Evolutionary conservation across 1,140 invertebrate genomes (phyloP), one percentile per base, ranked within the genome.

Genomic region (Idris sp.): DNA sequence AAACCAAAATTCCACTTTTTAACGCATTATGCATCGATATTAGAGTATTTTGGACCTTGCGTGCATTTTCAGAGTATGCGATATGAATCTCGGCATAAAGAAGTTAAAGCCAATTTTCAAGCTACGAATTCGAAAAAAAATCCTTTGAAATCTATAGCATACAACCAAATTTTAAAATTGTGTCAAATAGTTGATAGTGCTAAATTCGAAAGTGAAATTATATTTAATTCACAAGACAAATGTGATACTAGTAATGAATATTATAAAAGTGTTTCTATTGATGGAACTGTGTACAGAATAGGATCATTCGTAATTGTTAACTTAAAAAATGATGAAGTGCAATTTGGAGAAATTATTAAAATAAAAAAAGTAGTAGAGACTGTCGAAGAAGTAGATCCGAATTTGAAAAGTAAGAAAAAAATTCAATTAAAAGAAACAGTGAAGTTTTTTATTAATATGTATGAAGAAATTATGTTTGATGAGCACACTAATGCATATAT

Each of bases 1-100:
- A 72, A 72, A 48, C 58, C 68, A 5, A 71, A 65, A 49, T 48
- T 62, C 14, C 58, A 62, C 14, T 31, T 62, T 14, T 40, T 62
- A 30, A 40, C 28, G 2, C 43, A 67, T 9, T 67, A 67, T 14
- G 8, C 51, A 18, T 41, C 14, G 33, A 25, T 46, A 1, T 36
- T 69, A 51, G 25, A 59, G 13, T 19, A 48, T 8, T 49, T 40
- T 19, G 65, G 53, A 33, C 46, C 65, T 19, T 43, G 30, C 9
- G 54, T 69, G 15, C 53, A 68, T 68, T 69, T 28, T 18, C 22
- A 35, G 10, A 41, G 25, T 46, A 53, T 59, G 46, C 35, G 51
- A 14, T 44, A 30, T 59, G 53, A 59, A 22, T 69, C 53, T 43
- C 9, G 36, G 15, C 65, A 59, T 18, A 46, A 46, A 43, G 25